Evolutionary conservation across 2,888 invertebrate species (phyloP).

Genomic region (Caenorhabditis sp.): DNA sequence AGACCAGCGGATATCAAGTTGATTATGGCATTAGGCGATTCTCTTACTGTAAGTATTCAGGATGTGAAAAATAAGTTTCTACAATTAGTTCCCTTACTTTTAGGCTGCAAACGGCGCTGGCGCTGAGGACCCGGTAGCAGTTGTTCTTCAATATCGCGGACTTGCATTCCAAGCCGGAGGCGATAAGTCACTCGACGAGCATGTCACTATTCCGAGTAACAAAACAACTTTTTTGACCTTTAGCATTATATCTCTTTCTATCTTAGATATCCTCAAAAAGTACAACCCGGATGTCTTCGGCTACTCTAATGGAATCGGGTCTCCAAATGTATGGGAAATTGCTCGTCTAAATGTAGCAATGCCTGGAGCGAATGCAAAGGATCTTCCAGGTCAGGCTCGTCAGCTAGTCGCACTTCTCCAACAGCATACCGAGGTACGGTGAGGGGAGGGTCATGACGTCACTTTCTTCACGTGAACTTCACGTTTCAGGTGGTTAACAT

Average conservation of each 20-base stretch:
- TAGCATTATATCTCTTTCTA: neutral
- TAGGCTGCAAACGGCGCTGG: slow-evolving; percentile 76
- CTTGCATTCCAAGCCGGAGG: slow-evolving; percentile 77
- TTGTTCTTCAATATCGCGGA: slow-evolving; percentile 75
- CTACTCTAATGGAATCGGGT: slow-evolving; percentile 88
- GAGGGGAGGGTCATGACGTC: no score
- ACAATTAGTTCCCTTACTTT: neutral
- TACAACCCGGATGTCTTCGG: slow-evolving; percentile 88
- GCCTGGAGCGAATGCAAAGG: slow-evolving; percentile 73
- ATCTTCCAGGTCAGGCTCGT: slow-evolving; percentile 74
- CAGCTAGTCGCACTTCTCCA: slow-evolving; percentile 68
- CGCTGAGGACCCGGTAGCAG: slow-evolving; percentile 73
- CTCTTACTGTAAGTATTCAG: slow-evolving; percentile 69
- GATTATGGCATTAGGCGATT: slow-evolving; percentile 75
- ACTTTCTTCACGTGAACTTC: no score
- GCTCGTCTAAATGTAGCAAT: slow-evolving; percentile 71
- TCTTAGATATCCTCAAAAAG: slow-evolving; percentile 87
- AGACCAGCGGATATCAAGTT: slow-evolving; percentile 75
- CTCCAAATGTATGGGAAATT: slow-evolving; percentile 73
- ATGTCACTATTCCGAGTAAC: slow-evolving; percentile 76
- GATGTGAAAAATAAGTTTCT: no score
- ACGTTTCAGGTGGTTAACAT: slow-evolving; percentile 66
- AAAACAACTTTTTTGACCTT: neutral
- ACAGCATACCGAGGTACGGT: slow-evolving; percentile 63
- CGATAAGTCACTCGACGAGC: slow-evolving; percentile 72